Conservation (phyloP, 2,113 vertebrate genomes). For the Cynoglossus semilaevis region DNA sequence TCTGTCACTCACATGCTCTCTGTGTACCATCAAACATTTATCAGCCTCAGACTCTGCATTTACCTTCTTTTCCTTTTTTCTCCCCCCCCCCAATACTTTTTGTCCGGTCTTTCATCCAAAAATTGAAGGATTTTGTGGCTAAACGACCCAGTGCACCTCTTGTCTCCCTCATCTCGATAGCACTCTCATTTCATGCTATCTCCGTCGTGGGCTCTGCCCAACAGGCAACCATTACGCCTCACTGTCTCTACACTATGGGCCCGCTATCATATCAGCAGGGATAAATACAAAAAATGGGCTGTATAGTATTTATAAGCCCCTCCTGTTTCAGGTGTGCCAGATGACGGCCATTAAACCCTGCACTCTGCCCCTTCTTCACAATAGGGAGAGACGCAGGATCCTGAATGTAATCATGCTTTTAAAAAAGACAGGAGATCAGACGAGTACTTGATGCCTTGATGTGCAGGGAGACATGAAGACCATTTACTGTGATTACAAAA, state of each 20-base stretch:
- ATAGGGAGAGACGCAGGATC: constrained; percentile 44
- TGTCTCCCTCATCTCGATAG: constrained; percentile 66
- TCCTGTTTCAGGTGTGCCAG: constrained; percentile 67
- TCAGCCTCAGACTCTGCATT: constrained; percentile 48
- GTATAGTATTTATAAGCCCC: constrained; percentile 60
- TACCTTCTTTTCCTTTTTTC: constrained; percentile 5
- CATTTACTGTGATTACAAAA: constrained; percentile 31
- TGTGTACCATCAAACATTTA: constrained; percentile 65
- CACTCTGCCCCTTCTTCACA: constrained; percentile 55
- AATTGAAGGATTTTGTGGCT: constrained; percentile 66
- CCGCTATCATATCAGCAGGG: constrained; percentile 64
- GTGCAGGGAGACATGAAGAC: constrained; percentile 33
- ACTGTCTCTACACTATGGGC: constrained; percentile 51
- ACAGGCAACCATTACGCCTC: constrained; percentile 55
- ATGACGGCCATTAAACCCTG: constrained; percentile 68
- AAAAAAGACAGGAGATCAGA: constrained; percentile 55
- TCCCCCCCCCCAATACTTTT: not conserved
- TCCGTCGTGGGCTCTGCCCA: constrained; percentile 51
- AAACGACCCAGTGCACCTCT: constrained; percentile 63
- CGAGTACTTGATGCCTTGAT: constrained; percentile 58
- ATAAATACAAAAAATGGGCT: constrained; percentile 63
- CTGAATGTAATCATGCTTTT: constrained; percentile 63
- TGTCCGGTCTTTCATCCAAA: constrained; percentile 55
- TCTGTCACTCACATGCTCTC: constrained; percentile 64
- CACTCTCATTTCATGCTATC: constrained; percentile 70